Evolutionary conservation across 2,888 invertebrate genomes (phyloP).

Genomic region (Pheosia gnoma): DNA sequence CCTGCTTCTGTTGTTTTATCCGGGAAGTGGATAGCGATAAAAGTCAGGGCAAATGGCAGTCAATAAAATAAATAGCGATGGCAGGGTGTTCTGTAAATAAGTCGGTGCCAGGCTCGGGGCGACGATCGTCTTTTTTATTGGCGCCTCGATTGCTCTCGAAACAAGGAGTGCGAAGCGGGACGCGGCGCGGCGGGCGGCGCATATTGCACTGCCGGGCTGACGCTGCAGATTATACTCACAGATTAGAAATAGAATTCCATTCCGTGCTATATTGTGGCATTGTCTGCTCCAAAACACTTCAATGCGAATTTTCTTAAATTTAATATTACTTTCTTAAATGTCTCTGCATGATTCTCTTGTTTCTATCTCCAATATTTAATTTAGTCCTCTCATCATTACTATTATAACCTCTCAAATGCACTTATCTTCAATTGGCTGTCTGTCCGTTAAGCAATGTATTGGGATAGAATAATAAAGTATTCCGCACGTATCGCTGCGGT

Average conservation of each 20-base stretch:
- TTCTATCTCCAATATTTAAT: constrained; percentile 1
- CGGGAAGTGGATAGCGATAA: constrained; percentile 80
- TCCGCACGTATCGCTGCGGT: constrained; percentile 74
- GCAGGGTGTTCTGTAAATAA: constrained; percentile 84
- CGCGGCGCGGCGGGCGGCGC: constrained; percentile 50
- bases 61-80: constrained; percentile 84
- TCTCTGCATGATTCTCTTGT: too few relatives aligned
- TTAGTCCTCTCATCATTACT: constrained; percentile 24
- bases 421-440: constrained; percentile 58
- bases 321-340: too few relatives aligned
- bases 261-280: constrained; percentile 55
- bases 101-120: constrained; percentile 76
- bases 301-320: constrained; percentile 19
- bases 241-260: constrained; percentile 74
- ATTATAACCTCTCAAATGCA: constrained; percentile 36
- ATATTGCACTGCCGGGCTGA: constrained; percentile 71
- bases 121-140: constrained; percentile 84
- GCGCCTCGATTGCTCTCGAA: constrained; percentile 84
- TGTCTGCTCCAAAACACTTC: constrained; percentile 46
- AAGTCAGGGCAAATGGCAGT: constrained; percentile 83
- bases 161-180: constrained; percentile 72
- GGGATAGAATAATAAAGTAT: constrained; percentile 72
- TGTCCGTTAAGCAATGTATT: constrained; percentile 55
- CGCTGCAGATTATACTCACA: constrained; percentile 71
- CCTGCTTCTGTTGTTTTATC: constrained; percentile 79